phyloP scores from a whole-genome alignment of 2,888 invertebrate genomes.

The Eupithecia pulchellata region DNA sequence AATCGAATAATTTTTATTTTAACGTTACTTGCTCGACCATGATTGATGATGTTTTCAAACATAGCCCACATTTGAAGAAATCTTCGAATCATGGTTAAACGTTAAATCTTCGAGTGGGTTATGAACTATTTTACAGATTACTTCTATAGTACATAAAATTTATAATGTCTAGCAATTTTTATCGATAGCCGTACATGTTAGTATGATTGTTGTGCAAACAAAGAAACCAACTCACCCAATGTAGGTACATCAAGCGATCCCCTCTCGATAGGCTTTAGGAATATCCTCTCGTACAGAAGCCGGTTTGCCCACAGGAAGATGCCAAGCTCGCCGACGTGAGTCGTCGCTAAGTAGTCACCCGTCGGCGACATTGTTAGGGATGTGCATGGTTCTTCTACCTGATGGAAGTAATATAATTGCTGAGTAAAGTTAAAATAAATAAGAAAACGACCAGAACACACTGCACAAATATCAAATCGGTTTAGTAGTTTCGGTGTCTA shows the following conservation, averaged over 20 bases:
- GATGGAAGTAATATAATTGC: constrained; percentile 29
- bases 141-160: too few species aligned
- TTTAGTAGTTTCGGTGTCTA: too few species aligned
- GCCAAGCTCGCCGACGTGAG: constrained; percentile 94
- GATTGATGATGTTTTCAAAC: too few species aligned
- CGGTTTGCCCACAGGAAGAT: constrained; percentile 97
- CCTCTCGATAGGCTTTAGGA: constrained; percentile 89
- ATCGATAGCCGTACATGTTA: not conserved
- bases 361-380: constrained; percentile 96
- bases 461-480: too few species aligned
- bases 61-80: too few species aligned
- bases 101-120: too few species aligned
- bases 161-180: not conserved
- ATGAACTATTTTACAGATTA: too few species aligned
- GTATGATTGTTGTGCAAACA: not conserved
- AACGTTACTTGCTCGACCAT: too few species aligned
- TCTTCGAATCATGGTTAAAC: too few species aligned
- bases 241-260: constrained; percentile 68
- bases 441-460: too few species aligned
- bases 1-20: too few species aligned
- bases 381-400: constrained; percentile 92
- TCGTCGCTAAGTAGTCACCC: constrained; percentile 95
- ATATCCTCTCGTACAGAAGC: constrained; percentile 92
- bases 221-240: constrained; percentile 65
- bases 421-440: too few species aligned